These are phyloP conservation scores for Lucifuga dentata DNA, from an alignment of 2,113 vertebrate genomes.

Conservation along the genomic window DNA sequence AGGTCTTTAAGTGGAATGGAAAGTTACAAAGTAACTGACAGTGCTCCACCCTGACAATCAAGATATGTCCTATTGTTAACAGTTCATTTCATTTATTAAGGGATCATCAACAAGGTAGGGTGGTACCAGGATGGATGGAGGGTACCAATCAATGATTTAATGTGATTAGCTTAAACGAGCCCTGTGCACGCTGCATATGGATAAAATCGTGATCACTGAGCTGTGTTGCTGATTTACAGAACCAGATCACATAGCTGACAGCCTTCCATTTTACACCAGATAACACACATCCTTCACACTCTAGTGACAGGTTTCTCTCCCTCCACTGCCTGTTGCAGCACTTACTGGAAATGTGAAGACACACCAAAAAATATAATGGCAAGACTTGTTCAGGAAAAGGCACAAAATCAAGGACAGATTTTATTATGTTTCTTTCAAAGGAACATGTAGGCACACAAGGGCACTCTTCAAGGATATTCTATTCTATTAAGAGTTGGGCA, in stretches of 20 bases:
- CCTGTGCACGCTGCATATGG: conserved; percentile 26
- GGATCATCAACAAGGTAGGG: conserved; percentile 12
- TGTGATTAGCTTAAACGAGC: conserved; percentile 29
- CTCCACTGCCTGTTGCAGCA: conserved; percentile 22
- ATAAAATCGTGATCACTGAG: conserved; percentile 46
- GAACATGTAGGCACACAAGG: background rate
- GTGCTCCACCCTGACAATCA: background rate
- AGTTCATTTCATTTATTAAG: conserved; percentile 21
- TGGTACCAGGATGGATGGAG: background rate
- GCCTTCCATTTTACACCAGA: conserved; percentile 43
- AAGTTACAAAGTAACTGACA: background rate
- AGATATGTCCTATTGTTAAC: background rate
- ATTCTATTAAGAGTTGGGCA: background rate
- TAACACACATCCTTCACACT: conserved; percentile 32
- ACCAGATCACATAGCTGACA: conserved; percentile 54
- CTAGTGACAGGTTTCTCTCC: conserved; percentile 23
- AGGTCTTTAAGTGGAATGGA: background rate
- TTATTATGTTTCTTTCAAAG: conserved; percentile 20
- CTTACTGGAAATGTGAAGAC: conserved; percentile 20
- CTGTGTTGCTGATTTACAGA: conserved; percentile 51
- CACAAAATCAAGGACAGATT: conserved; percentile 5
- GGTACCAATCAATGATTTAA: conserved; percentile 33
- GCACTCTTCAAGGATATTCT: background rate
- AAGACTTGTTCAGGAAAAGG: conserved; percentile 4
- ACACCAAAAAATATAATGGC: conserved; percentile 24